Percentiles rank a stretch among this genome's conserved stretches.
phyloP scores from a whole-genome alignment of 2,797 vertebrate genomes.

The Euphonia xanthogaster region DNA sequence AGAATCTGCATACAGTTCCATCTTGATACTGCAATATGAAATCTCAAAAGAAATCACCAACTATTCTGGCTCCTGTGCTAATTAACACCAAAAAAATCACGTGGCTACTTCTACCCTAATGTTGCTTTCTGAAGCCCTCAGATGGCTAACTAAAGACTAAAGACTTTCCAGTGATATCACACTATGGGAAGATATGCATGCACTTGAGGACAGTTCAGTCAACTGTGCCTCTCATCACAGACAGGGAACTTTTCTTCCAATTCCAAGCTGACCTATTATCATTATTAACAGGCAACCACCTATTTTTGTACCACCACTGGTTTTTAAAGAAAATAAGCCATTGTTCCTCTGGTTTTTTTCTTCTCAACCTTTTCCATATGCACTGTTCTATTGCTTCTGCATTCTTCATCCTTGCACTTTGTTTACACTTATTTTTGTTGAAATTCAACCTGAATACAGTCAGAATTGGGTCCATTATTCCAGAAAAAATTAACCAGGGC shows the following conservation, averaged over 20 bases:
- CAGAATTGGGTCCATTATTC: not conserved
- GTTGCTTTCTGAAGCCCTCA: not conserved
- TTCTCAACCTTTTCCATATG: not conserved
- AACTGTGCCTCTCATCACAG: rapidly evolving
- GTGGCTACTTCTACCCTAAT: not conserved
- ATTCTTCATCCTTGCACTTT: not conserved
- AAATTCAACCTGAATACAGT: not conserved
- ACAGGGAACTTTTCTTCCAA: not conserved
- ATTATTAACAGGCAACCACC: not conserved
- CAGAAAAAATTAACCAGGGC: not conserved
- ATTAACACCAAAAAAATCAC: not conserved
- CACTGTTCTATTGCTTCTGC: not conserved
- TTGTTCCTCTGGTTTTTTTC: not conserved
- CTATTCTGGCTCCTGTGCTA: not conserved
- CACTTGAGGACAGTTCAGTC: not conserved
- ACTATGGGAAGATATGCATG: rapidly evolving
- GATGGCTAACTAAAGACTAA: not conserved
- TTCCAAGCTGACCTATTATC: not conserved
- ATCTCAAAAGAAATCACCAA: not conserved
- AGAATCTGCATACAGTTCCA: not conserved
- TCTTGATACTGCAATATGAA: not conserved
- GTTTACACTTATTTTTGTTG: not conserved
- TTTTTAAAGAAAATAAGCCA: not conserved
- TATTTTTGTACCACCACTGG: not conserved
- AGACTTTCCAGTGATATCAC: not conserved